phyloP scores from a whole-genome alignment of 2,888 invertebrate species.

The Lepidocyrtoides sp. region DNA sequence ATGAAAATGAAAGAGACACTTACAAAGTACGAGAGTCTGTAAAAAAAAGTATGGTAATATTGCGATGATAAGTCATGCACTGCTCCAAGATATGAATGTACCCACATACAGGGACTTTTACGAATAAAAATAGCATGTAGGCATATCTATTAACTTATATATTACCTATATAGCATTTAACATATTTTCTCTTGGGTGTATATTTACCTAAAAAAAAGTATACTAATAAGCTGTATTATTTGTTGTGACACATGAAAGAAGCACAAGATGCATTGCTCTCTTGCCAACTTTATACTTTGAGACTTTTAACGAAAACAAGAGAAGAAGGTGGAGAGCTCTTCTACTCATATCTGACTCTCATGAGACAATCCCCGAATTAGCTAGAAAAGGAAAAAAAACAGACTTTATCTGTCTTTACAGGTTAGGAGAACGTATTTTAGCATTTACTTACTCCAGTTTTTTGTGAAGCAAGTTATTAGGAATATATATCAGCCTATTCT shows the following conservation, averaged over 20 bases:
- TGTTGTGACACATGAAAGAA: conserved; percentile 62
- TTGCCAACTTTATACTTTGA: conserved; percentile 36
- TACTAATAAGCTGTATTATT: conserved; percentile 37
- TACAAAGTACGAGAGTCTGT: background rate
- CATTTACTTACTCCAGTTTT: background rate
- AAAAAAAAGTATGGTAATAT: background rate
- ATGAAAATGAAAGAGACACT: background rate
- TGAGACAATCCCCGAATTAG: conserved; percentile 50
- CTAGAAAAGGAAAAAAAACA: conserved; percentile 7
- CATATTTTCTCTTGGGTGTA: background rate
- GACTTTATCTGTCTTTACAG: background rate
- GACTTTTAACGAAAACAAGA: conserved; percentile 18
- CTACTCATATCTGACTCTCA: conserved; percentile 43
- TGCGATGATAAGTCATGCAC: conserved; percentile 17
- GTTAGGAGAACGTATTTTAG: background rate
- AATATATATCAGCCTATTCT: background rate
- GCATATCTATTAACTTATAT: background rate
- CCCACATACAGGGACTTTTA: background rate
- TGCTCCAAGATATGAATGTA: background rate
- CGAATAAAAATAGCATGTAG: background rate
- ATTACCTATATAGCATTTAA: background rate
- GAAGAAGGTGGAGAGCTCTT: conserved; percentile 30
- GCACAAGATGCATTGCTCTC: conserved; percentile 37
- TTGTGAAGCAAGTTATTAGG: background rate
- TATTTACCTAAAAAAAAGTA: conserved; percentile 16